Conservation (phyloP, 2,888 invertebrate genomes). For the Nemoura dubitans region DNA sequence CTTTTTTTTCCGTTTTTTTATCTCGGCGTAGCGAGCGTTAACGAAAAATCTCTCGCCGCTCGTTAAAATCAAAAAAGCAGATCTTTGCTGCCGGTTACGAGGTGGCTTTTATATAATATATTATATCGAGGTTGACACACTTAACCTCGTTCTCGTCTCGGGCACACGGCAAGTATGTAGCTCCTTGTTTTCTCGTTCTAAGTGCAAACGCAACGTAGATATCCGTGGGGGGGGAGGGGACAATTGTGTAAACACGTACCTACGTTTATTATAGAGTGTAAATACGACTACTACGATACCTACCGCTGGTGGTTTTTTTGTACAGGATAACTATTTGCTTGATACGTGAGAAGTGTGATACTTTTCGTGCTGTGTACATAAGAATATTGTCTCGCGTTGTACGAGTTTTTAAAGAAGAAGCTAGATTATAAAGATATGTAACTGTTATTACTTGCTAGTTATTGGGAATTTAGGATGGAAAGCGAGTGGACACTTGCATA, state of each 20-base stretch:
- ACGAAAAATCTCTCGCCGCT: background rate
- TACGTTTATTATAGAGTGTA: background rate
- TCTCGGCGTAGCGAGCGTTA: background rate
- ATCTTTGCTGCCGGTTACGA: background rate
- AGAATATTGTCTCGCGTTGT: background rate
- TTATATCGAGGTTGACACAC: background rate
- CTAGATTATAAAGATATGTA: background rate
- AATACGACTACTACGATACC: conserved; percentile 4
- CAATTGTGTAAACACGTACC: background rate
- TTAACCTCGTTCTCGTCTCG: background rate
- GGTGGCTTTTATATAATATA: background rate
- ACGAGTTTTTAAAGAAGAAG: background rate
- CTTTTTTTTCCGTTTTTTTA: background rate
- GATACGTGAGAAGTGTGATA: background rate
- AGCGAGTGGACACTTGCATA: background rate
- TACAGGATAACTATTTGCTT: background rate
- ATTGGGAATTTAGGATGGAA: background rate
- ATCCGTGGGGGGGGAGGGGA: background rate
- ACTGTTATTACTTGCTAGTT: background rate
- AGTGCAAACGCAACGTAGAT: background rate
- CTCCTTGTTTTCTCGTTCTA: conserved; percentile 3
- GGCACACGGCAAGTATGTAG: background rate
- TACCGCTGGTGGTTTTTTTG: background rate
- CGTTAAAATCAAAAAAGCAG: background rate
- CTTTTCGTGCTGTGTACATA: conserved; percentile 12